Conservation (phyloP, 2,888 invertebrate species). For the Stenoptilia bipunctidactyla region DNA sequence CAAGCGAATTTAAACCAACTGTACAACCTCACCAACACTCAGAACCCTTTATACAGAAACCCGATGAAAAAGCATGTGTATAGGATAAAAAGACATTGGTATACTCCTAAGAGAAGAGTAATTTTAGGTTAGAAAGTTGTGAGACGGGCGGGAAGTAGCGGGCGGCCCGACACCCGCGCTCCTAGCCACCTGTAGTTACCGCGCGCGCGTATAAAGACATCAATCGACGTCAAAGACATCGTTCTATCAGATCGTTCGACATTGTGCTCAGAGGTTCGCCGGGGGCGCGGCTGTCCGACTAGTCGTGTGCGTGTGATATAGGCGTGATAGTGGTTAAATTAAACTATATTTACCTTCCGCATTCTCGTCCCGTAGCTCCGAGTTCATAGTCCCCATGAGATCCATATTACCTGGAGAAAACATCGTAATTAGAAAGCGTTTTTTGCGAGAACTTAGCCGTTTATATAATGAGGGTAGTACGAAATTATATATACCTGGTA, state of each 20-base stretch:
- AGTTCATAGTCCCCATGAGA: conserved; percentile 53
- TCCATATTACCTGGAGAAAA: conserved; percentile 52
- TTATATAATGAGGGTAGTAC: too few relatives aligned
- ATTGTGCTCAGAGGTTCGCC: conserved; percentile 43
- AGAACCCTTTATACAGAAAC: too few relatives aligned
- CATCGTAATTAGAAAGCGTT: background rate
- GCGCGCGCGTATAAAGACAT: conserved; percentile 7
- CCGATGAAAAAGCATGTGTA: too few relatives aligned
- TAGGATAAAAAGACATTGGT: too few relatives aligned
- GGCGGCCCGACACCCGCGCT: conserved; percentile 61
- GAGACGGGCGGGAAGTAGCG: conserved; percentile 14
- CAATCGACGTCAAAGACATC: conserved; percentile 44
- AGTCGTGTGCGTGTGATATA: conserved; percentile 64
- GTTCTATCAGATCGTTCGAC: background rate
- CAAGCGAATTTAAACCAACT: too few relatives aligned
- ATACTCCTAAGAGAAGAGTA: too few relatives aligned
- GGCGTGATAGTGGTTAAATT: conserved; percentile 23
- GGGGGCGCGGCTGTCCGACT: conserved; percentile 71
- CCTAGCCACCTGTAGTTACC: conserved; percentile 39
- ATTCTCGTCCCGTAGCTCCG: conserved; percentile 58
- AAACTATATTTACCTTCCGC: conserved; percentile 53
- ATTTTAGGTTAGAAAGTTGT: conserved; percentile 3
- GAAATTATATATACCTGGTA: conserved; percentile 50
- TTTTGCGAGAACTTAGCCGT: too few relatives aligned
- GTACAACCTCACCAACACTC: too few relatives aligned